phyloP scores from a whole-genome alignment of 2,113 vertebrate genomes.

The Pyxicephalus adspersus region DNA sequence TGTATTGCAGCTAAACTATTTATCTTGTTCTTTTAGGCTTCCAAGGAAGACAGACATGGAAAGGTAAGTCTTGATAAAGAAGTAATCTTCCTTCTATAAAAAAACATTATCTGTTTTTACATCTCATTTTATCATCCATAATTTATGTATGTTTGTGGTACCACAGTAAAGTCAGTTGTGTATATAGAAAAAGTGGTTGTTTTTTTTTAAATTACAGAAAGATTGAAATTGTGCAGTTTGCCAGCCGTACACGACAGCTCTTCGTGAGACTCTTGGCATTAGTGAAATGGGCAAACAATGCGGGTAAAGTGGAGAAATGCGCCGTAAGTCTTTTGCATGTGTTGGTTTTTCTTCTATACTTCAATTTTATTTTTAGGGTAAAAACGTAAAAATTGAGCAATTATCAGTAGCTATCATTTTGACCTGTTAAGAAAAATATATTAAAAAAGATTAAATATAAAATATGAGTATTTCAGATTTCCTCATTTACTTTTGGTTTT shows the following conservation, averaged over 20 bases:
- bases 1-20: background rate
- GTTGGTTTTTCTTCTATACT: background rate
- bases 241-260: slow-evolving; percentile 94
- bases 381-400: too few relatives aligned
- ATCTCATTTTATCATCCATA: background rate
- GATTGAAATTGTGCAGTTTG: slow-evolving; percentile 99
- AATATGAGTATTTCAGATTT: too few relatives aligned
- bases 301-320: slow-evolving; percentile 98
- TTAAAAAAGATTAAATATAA: too few relatives aligned
- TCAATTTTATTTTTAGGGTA: too few relatives aligned
- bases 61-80: slow-evolving; percentile 77
- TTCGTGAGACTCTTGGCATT: slow-evolving; percentile 93
- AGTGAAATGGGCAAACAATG: slow-evolving; percentile 98
- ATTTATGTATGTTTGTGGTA: background rate
- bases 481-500: too few relatives aligned
- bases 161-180: background rate
- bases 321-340: slow-evolving; percentile 78
- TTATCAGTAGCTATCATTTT: too few relatives aligned
- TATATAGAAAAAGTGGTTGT: background rate
- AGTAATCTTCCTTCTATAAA: background rate
- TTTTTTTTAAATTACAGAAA: slow-evolving; percentile 76
- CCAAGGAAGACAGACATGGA: slow-evolving; percentile 98
- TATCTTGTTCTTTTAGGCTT: slow-evolving; percentile 72
- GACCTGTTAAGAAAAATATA: too few relatives aligned
- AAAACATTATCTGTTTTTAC: too few relatives aligned